Evolutionary conservation across 2,113 vertebrate genomes (phyloP).

Genomic region (Entomyzon cyanotis): DNA sequence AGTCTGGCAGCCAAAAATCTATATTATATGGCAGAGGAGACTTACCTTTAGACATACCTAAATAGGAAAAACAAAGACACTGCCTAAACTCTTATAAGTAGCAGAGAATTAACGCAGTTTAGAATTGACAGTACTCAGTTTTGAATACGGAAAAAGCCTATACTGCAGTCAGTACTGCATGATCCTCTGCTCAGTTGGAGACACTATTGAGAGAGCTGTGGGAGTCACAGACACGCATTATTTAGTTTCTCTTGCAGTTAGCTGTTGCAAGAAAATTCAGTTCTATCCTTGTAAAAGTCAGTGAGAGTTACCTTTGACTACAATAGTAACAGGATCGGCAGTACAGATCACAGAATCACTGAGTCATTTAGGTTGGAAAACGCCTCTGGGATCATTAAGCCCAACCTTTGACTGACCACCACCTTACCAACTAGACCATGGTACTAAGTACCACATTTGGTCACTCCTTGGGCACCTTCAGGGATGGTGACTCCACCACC

Average conservation of each 20-base stretch:
- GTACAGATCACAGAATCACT: neutral
- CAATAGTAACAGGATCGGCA: neutral
- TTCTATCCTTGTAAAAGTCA: neutral
- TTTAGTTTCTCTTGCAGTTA: neutral
- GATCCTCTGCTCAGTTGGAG: neutral
- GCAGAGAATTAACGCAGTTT: neutral
- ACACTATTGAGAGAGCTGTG: neutral
- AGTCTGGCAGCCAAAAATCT: neutral
- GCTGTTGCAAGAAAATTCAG: neutral
- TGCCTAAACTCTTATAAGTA: neutral
- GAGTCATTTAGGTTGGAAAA: neutral
- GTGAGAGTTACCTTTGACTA: neutral
- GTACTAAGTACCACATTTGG: neutral
- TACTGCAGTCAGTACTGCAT: neutral
- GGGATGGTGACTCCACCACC: neutral
- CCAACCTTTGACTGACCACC: neutral
- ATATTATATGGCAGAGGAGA: neutral
- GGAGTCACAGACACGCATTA: neutral
- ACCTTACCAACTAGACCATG: neutral
- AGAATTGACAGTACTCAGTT: neutral
- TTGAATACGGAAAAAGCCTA: neutral
- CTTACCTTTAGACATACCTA: neutral
- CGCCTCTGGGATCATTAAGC: neutral
- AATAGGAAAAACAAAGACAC: neutral
- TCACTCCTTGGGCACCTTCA: neutral